Conservation (phyloP, 2,797 vertebrate genomes). For the Hemitrygon akajei region DNA sequence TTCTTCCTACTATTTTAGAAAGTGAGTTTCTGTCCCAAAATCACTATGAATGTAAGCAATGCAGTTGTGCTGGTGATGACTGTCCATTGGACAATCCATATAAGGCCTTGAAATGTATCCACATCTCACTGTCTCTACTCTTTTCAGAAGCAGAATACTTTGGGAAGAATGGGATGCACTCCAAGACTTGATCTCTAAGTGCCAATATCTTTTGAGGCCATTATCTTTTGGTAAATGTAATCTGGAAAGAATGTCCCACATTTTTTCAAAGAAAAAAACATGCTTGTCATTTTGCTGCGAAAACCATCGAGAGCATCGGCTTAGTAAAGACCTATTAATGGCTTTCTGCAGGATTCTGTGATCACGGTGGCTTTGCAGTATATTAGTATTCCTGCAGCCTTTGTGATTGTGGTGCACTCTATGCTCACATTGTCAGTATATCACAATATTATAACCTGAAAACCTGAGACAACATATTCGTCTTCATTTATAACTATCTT, state of each 20-base stretch:
- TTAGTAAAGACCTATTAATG: background rate
- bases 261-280: background rate
- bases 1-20: background rate
- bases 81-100: background rate
- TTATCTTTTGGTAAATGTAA: conserved; percentile 10
- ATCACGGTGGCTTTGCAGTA: background rate
- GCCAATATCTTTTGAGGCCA: background rate
- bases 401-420: background rate
- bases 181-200: background rate
- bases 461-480: background rate
- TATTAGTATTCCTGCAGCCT: background rate
- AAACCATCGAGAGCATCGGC: background rate
- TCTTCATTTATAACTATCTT: background rate
- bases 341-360: background rate
- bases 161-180: conserved; percentile 11
- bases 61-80: background rate
- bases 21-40: background rate
- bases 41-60: background rate
- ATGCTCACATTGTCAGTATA: background rate
- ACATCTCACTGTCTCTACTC: background rate
- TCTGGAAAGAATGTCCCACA: background rate
- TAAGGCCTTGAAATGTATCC: background rate
- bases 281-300: background rate
- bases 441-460: background rate
- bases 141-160: background rate